phyloP scores from a whole-genome alignment of 2,888 invertebrate species.

The Megastigmus dorsalis region DNA sequence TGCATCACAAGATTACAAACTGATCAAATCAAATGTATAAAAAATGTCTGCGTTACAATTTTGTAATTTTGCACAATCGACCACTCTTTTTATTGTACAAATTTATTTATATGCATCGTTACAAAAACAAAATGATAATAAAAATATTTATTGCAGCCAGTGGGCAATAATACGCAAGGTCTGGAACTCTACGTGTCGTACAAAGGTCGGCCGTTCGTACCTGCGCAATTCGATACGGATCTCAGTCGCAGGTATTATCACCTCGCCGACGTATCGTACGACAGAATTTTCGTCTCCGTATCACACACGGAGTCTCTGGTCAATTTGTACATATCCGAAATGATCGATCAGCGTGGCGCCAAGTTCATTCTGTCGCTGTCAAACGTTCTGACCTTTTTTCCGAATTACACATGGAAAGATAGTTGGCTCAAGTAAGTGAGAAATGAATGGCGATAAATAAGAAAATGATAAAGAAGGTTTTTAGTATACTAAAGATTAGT shows the following conservation, averaged over 20 bases:
- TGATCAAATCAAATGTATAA: too few relatives aligned
- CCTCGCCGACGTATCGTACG: slow-evolving; percentile 88
- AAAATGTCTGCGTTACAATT: too few relatives aligned
- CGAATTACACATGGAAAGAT: slow-evolving; percentile 86
- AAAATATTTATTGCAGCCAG: slow-evolving; percentile 54
- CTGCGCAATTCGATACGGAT: slow-evolving; percentile 83
- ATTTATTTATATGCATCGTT: too few relatives aligned
- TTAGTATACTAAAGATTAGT: too few relatives aligned
- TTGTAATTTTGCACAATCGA: too few relatives aligned
- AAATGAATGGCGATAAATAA: not conserved
- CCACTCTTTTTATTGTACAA: too few relatives aligned
- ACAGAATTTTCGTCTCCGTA: slow-evolving; percentile 87
- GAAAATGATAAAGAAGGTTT: too few relatives aligned
- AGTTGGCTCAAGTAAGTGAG: slow-evolving; percentile 88
- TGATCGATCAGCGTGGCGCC: slow-evolving; percentile 78
- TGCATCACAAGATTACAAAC: too few relatives aligned
- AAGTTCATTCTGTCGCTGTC: slow-evolving; percentile 87
- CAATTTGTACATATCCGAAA: slow-evolving; percentile 88
- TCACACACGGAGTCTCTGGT: slow-evolving; percentile 84
- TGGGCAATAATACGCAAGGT: slow-evolving; percentile 66
- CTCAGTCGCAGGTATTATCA: slow-evolving; percentile 82
- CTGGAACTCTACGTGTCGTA: slow-evolving; percentile 86
- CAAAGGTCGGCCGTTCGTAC: slow-evolving; percentile 81
- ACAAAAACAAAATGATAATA: too few relatives aligned
- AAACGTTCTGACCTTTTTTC: slow-evolving; percentile 88